Evolutionary conservation across 2,113 vertebrate genomes (phyloP), one percentile per base, ranked within the genome.

Genomic region (Butastur rufipennis): DNA sequence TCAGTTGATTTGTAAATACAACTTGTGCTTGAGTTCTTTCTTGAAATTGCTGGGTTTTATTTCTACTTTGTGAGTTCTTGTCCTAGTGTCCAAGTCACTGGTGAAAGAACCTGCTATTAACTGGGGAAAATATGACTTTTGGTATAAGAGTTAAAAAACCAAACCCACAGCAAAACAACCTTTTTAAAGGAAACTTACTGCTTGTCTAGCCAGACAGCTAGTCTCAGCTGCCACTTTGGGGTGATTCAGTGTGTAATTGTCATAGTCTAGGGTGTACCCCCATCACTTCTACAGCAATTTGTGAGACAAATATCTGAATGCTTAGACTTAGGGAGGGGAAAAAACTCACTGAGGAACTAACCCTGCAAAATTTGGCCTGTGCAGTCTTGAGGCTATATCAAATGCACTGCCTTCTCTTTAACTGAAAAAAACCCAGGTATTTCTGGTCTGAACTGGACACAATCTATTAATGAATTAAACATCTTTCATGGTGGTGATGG

Each of bases 321-420:
- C 13, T 77, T 7, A 1, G 53, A 13, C 25, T 42, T 48, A 0
- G 23, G 19, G 45, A 18, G 45, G 2, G 18, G 19, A 3, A 4
- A 4, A 7, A 16, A 47, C 50, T 31, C 52, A 16, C 47, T 42
- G 71, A 77, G 36, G 42, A 56, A 58, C 45, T 52, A 81, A 47
- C 5, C 13, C 13, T 65, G 58, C 25, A 52, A 45, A 40, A 52
- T 9, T 42, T 26, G 43, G 29, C 29, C 36, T 70, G 20, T 34
- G 27, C 10, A 13, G 47, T 58, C 34, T 47, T 18, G 12, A 16
- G n/a, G n/a, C 26, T 3, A 0, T 22, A 11, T n/a, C 45, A 19
- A 13, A n/a, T 22, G 4, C 25, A 11, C 27, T 59, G 29, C n/a
- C n/a, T 81, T 77, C 22, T 59, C 31, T 48, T 62, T 31, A 75